Percentiles rank a stretch among this genome's conserved stretches.
phyloP scores from a whole-genome alignment of 2,797 vertebrate genomes.

The Thamnophis elegans region DNA sequence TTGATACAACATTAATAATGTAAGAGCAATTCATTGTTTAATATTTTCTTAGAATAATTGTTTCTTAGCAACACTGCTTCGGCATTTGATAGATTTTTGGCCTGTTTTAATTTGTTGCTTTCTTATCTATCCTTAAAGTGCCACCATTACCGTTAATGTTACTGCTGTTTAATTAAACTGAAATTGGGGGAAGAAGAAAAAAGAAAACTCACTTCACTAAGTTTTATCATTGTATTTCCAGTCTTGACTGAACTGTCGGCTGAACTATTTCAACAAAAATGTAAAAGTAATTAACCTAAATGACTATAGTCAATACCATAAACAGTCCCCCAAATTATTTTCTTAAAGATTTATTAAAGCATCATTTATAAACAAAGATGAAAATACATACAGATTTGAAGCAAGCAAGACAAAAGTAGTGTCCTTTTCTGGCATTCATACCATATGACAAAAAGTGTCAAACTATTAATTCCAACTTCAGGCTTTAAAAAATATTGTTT shows the following conservation, averaged over 20 bases:
- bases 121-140: neutral
- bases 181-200: neutral
- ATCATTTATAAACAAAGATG: constrained; percentile 72
- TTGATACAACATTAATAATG: neutral
- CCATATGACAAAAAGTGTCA: constrained; percentile 50
- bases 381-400: constrained; percentile 70
- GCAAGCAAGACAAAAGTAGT: constrained; percentile 67
- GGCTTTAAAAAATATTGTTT: constrained; percentile 55
- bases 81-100: neutral
- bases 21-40: neutral
- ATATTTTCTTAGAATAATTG: neutral
- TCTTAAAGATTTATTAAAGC: constrained; percentile 78
- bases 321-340: constrained; percentile 45
- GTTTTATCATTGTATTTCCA: neutral
- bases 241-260: neutral
- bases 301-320: neutral
- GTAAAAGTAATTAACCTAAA: neutral
- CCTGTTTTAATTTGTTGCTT: neutral
- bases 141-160: neutral
- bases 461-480: constrained; percentile 49
- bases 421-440: constrained; percentile 48
- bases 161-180: neutral
- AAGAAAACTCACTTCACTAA: neutral
- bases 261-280: neutral
- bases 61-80: neutral